Evolutionary conservation across 2,113 vertebrate genomes (phyloP), one percentile per base, ranked within the genome.

Genomic region (Todiramphus saurophagus): DNA sequence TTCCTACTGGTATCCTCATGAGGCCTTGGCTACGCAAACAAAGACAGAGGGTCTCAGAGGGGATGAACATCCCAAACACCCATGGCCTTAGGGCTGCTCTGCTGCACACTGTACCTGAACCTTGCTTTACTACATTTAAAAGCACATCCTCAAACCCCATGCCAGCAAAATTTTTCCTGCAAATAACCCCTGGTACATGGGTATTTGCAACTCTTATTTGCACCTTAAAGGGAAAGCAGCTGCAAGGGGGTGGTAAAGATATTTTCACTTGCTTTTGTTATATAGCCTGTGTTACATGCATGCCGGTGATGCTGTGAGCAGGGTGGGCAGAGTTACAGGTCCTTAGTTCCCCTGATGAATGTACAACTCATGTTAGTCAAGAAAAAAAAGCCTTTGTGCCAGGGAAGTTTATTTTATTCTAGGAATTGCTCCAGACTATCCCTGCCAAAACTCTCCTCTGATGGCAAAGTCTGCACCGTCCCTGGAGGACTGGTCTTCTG

Each of bases 211-310:
- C 33, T 75, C 25, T 55, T 62, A n/a, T 67, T 94, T 78, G 39
- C 31, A 78, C 62, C 66, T 89, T 60, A 68, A 33, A 84, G 69
- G 30, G 30, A 87, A 95, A 84, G 62, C 14, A 89, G 69, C 58
- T 89, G 21, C 69, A 67, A 67, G 14, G 31, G 43, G 14, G 4
- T 15, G 24, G 21, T 46, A 68, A 74, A 84, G 23, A 3, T 41
- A 18, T 55, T 92, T 94, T 86, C 35, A 4, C 50, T 50, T 48
- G 30, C 7, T 75, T 93, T 91, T 74, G 13, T 67, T 70, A 4
- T 9, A 14, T 56, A 30, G 35, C 10, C 25, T 43, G 46, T 28
- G 19, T 46, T 89, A 39, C 17, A 24, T 2, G 11, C 16, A 25
- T 11, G 19, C 31, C 25, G 81, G 37, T 11, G 46, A 44, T 67